Base-by-base conservation (phyloP, 30 jellyfish, hydroid and myxozoan species). In the Turritopsis dohrnii region DNA sequence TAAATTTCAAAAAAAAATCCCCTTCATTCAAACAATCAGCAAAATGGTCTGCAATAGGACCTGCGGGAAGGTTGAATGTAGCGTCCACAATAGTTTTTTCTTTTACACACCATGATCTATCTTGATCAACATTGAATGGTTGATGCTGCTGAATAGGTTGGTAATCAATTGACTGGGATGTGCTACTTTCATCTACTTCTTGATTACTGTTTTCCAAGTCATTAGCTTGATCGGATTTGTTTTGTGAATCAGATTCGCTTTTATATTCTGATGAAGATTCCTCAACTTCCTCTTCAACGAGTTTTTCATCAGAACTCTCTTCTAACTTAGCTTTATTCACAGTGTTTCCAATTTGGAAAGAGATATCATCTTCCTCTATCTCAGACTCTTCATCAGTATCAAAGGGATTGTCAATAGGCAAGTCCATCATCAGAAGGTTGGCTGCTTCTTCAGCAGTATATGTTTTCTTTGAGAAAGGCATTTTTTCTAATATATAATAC, bases 31-130 rank as follows among this genome's bases (percentile, higher is more conserved):
- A 1, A 72, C 96, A 88, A 52, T 74, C 90, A 25, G 29, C 89
- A 84, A 74, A 84, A 3, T 26, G 82, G 21, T 52, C 96, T 24
- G 21, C 31, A 28, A 88, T 90, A 28, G 95, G 96, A 16, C 95
- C 95, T 75, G 21, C 28, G 16, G 30, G 74, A n/a, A 28, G 81
- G 60, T 30, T 8, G 72, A 87, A 81, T 29, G 5, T 41, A 41
- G 5, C 13, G 60, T 41, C 60, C n/a, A n/a, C n/a, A n/a, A n/a
- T n/a, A 41, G 60, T 41, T 41, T 41, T 13, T 13, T 41, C 9
- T 41, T 41, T 41, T 13, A 3, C 60, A 41, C 60, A 41, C 76
- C 76, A 66, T 19, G 22, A 69, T 19, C 77, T 9, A 19, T 69
- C 23, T 69, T 69, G 77, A 69, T 69, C 19, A 7, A 69, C 77